A percentile compares a stretch with the other conserved stretches of the same genome.
These are phyloP conservation scores for Vespertilio murinus DNA, from an alignment of 2,797 vertebrate species.

Conservation along the genomic window DNA sequence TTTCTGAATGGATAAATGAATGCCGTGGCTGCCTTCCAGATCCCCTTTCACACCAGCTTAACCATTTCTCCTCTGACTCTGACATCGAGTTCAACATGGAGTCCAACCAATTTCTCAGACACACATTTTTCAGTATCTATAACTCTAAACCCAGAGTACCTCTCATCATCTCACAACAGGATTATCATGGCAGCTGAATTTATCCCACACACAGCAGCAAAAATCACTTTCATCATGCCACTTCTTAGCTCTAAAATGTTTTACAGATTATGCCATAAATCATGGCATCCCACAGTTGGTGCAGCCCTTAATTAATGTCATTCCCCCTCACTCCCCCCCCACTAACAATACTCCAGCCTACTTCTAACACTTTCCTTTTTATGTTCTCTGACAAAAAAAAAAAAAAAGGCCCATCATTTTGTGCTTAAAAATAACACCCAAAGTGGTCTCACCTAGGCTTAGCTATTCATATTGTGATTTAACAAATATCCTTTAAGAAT, in stretches of 20 bases:
- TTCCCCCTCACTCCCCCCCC: not conserved
- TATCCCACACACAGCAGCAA: not conserved
- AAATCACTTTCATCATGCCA: not conserved
- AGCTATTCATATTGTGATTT: not conserved
- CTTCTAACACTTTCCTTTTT: slow-evolving; percentile 11
- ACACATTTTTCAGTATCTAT: not conserved
- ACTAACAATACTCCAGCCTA: not conserved
- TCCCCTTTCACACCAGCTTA: not conserved
- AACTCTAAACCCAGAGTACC: not conserved
- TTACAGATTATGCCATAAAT: not conserved
- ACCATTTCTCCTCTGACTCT: not conserved
- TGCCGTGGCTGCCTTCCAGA: not conserved
- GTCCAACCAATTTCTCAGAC: not conserved
- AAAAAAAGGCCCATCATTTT: not conserved
- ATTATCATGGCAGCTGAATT: not conserved
- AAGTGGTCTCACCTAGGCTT: not conserved
- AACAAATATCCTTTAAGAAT: slow-evolving; percentile 34
- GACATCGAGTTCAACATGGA: not conserved
- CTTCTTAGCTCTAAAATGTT: slow-evolving; percentile 21
- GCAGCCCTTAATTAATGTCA: not conserved
- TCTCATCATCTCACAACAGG: not conserved
- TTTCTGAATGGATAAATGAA: not conserved
- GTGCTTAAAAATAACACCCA: not conserved
- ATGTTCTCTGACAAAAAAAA: not conserved
- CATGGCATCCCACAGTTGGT: not conserved